Conservation (phyloP, 2,888 invertebrate genomes). For the Agrochola circellaris region DNA sequence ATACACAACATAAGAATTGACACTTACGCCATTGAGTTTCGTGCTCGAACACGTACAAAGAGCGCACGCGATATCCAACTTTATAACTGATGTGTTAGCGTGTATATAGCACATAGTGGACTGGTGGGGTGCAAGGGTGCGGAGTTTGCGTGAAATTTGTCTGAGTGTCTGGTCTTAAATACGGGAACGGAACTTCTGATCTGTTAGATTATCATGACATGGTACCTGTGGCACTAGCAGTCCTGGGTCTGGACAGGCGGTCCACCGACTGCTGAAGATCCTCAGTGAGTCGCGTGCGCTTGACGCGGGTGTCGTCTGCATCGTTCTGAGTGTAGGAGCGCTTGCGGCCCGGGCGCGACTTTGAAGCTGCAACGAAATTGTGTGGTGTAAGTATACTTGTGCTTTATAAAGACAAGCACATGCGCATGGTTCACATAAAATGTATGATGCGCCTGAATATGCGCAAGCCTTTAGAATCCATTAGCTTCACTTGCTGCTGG, state of each 20-base stretch:
- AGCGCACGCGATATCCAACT: too few relatives aligned
- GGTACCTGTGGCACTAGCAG: constrained; percentile 78
- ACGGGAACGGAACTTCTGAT: neutral
- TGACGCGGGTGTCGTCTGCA: constrained; percentile 74
- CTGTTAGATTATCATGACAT: neutral
- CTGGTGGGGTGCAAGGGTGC: too few relatives aligned
- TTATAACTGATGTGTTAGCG: too few relatives aligned
- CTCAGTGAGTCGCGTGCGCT: constrained; percentile 78
- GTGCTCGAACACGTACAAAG: too few relatives aligned
- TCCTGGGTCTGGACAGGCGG: constrained; percentile 81
- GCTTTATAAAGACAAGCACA: neutral
- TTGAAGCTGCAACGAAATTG: constrained; percentile 59
- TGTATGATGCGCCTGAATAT: neutral
- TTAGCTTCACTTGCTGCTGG: neutral
- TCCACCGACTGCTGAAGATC: constrained; percentile 78
- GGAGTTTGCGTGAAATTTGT: too few relatives aligned
- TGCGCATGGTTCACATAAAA: too few relatives aligned
- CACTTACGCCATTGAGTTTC: too few relatives aligned
- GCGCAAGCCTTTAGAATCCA: neutral
- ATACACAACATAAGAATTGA: too few relatives aligned
- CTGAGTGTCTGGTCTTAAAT: too few relatives aligned
- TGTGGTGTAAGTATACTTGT: neutral
- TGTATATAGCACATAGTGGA: too few relatives aligned
- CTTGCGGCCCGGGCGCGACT: constrained; percentile 76
- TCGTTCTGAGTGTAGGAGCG: constrained; percentile 83